These are phyloP conservation scores for Cyclophora albipunctata DNA, from an alignment of 2,888 invertebrate genomes.

Conservation along the genomic window DNA sequence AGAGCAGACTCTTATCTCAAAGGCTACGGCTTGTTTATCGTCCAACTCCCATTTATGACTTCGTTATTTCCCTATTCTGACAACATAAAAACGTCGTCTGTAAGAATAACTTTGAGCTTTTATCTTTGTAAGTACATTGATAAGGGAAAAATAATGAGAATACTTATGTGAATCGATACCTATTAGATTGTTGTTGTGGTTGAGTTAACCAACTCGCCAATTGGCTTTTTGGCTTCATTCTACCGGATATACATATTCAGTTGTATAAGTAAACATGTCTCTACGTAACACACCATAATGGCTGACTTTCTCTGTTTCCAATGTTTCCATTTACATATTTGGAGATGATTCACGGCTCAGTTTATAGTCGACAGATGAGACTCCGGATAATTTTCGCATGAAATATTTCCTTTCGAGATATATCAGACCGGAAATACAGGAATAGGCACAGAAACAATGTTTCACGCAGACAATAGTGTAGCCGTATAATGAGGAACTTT, in stretches of 20 bases:
- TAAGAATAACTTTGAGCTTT: slow-evolving; percentile 57
- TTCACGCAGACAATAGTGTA: slow-evolving; percentile 9
- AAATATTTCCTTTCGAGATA: slow-evolving; percentile 26
- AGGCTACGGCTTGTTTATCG: slow-evolving; percentile 65
- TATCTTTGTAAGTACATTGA: slow-evolving; percentile 60
- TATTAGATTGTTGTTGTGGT: slow-evolving; percentile 60
- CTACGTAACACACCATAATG: slow-evolving; percentile 25
- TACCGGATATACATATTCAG: slow-evolving; percentile 4
- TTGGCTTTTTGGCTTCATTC: slow-evolving; percentile 8
- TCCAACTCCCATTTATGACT: slow-evolving; percentile 65
- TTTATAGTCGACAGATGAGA: slow-evolving; percentile 37
- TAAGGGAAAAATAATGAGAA: slow-evolving; percentile 66
- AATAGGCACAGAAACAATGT: slow-evolving; percentile 15
- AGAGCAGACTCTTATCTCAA: slow-evolving; percentile 53
- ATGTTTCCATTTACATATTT: slow-evolving; percentile 41
- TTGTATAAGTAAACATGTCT: slow-evolving; percentile 1
- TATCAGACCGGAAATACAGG: slow-evolving; percentile 11
- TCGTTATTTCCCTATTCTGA: slow-evolving; percentile 70
- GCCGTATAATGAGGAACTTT: too few relatives aligned
- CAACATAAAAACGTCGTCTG: slow-evolving; percentile 69
- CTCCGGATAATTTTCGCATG: slow-evolving; percentile 35
- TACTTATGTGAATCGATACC: slow-evolving; percentile 53
- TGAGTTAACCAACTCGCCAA: slow-evolving; percentile 38
- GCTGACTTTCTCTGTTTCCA: slow-evolving; percentile 32
- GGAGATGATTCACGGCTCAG: slow-evolving; percentile 30